Percentiles rank a stretch among this genome's conserved stretches.
phyloP scores from a whole-genome alignment of 2,888 invertebrate species.

The Troglohyphantes excavatus region DNA sequence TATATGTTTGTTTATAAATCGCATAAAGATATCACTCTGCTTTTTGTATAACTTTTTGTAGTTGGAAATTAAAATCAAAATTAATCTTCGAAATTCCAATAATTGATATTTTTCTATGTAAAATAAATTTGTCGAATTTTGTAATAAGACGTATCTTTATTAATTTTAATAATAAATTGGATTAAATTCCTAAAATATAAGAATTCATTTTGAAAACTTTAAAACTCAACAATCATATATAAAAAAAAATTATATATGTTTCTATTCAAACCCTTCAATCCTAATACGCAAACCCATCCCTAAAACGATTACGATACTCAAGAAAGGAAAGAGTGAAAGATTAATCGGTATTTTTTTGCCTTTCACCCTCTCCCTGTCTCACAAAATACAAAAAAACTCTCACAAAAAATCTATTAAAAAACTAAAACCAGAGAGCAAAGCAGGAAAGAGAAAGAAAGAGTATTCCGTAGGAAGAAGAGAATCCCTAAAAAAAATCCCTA shows the following conservation, averaged over 20 bases:
- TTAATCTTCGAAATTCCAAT: too few relatives aligned
- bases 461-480: constrained; percentile 37
- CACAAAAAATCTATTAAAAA: constrained; percentile 43
- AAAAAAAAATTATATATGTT: not conserved
- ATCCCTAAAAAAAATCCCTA: constrained; percentile 47
- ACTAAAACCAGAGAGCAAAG: constrained; percentile 51
- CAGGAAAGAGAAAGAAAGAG: constrained; percentile 53
- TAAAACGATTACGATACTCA: constrained; percentile 68
- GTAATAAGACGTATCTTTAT: too few relatives aligned
- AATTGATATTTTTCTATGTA: too few relatives aligned
- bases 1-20: too few relatives aligned
- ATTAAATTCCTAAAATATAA: too few relatives aligned
- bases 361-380: constrained; percentile 22
- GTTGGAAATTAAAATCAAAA: too few relatives aligned
- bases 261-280: constrained; percentile 9
- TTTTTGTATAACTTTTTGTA: too few relatives aligned
- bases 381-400: not conserved
- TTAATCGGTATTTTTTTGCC: constrained; percentile 62
- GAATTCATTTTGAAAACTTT: not conserved
- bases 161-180: too few relatives aligned
- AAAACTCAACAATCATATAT: not conserved
- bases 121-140: too few relatives aligned
- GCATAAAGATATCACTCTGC: too few relatives aligned
- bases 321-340: constrained; percentile 69
- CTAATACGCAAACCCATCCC: constrained; percentile 34